Evolutionary conservation across 2,888 invertebrate genomes (phyloP).

Genomic region (Rhagonycha lutea): DNA sequence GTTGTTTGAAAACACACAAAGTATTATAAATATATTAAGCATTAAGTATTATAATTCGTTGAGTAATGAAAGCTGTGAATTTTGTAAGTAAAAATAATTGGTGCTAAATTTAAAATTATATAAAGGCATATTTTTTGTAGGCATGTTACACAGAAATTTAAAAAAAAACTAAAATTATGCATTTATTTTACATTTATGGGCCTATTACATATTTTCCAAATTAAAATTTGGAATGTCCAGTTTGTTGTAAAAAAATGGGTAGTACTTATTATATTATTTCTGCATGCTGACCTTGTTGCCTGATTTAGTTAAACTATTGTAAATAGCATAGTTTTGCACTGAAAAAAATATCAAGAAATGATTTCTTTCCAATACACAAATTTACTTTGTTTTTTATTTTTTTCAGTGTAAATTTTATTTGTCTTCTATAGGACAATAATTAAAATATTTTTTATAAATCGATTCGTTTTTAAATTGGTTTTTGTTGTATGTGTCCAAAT

Average conservation of each 20-base stretch:
- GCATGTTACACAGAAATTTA: not conserved
- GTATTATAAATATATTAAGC: not conserved
- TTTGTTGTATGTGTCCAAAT: not conserved
- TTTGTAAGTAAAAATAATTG: not conserved
- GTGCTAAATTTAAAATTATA: not conserved
- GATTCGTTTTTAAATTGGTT: not conserved
- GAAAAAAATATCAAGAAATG: not conserved
- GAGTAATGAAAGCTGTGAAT: not conserved
- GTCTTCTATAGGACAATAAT: not conserved
- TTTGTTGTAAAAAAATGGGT: not conserved
- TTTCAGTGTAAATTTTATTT: not conserved
- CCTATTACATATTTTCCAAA: not conserved
- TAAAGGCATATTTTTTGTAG: not conserved
- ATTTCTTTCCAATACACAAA: not conserved
- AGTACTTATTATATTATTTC: not conserved
- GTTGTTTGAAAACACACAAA: not conserved
- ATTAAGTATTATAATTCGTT: not conserved
- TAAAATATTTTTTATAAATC: not conserved
- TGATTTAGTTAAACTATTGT: not conserved
- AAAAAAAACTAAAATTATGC: not conserved
- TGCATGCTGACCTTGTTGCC: not conserved
- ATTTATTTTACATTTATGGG: not conserved
- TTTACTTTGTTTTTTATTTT: not conserved
- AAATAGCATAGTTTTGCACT: not conserved
- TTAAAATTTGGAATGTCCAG: not conserved